Conservation (phyloP, 2,888 invertebrate genomes). For the Apotomis betuletana region DNA sequence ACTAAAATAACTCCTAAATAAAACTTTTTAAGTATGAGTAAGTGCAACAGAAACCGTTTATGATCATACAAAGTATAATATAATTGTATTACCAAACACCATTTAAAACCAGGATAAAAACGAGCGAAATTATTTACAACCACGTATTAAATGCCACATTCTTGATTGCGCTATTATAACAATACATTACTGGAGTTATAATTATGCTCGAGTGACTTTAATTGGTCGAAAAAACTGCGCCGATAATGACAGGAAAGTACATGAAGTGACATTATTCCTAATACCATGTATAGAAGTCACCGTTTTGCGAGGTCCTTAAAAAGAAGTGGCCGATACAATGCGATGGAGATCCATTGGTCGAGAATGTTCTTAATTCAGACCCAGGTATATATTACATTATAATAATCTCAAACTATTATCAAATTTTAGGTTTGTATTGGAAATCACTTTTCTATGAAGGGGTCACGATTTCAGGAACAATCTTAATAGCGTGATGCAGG, state of each 20-base stretch:
- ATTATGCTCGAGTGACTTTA: conserved; percentile 22
- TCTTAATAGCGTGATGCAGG: too few species aligned
- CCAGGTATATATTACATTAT: conserved; percentile 10
- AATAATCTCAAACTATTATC: conserved; percentile 4
- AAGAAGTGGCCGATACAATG: conserved; percentile 36
- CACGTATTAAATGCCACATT: conserved; percentile 23
- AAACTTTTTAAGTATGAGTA: too few species aligned
- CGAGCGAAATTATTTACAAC: conserved; percentile 8
- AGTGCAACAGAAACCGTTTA: neutral
- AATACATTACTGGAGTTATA: conserved; percentile 28
- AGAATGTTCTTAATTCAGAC: conserved; percentile 16
- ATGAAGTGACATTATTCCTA: conserved; percentile 40
- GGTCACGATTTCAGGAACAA: too few species aligned
- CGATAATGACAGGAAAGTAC: conserved; percentile 30
- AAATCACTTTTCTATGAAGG: too few species aligned
- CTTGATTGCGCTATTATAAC: conserved; percentile 10
- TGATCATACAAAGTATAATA: neutral
- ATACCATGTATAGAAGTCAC: conserved; percentile 43
- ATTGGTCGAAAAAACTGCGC: conserved; percentile 27
- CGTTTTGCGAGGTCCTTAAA: conserved; percentile 45
- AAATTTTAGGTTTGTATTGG: too few species aligned
- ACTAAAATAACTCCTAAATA: too few species aligned
- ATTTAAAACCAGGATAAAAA: conserved; percentile 24
- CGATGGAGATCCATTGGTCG: conserved; percentile 25
- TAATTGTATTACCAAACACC: conserved; percentile 10